A percentile compares a stretch with the other conserved stretches of the same genome.
Evolutionary conservation across 2,888 invertebrate genomes (phyloP).

Genomic region (Ectemnius continuus): DNA sequence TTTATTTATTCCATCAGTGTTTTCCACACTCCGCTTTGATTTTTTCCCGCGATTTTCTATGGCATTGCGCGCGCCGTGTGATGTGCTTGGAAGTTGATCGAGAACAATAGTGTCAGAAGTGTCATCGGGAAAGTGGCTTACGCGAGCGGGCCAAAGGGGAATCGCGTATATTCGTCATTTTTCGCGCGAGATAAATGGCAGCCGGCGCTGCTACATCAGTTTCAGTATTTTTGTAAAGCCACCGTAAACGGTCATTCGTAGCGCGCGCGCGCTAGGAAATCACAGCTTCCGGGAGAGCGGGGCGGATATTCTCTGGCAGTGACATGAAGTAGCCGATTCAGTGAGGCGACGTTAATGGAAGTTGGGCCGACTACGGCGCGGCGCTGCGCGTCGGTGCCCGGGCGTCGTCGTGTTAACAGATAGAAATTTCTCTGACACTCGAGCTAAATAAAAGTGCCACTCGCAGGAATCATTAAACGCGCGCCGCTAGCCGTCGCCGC

Average conservation of each 20-base stretch:
- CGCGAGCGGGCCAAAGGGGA: too few relatives aligned
- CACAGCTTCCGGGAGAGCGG: slow-evolving; percentile 27
- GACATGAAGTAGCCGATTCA: slow-evolving; percentile 52
- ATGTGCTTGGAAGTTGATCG: too few relatives aligned
- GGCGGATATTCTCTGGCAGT: slow-evolving; percentile 31
- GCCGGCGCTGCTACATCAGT: neutral
- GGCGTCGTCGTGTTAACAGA: too few relatives aligned
- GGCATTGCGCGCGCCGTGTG: too few relatives aligned
- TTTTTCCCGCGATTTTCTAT: too few relatives aligned
- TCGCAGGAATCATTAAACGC: slow-evolving; percentile 30
- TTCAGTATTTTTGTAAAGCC: slow-evolving; percentile 30
- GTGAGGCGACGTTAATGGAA: slow-evolving; percentile 56
- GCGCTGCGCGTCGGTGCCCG: neutral
- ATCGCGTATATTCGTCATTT: too few relatives aligned
- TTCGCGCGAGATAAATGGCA: neutral
- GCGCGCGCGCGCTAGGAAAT: slow-evolving; percentile 31
- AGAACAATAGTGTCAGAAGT: too few relatives aligned
- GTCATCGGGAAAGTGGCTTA: too few relatives aligned
- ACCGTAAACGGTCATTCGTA: slow-evolving; percentile 33
- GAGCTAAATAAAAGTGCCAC: slow-evolving; percentile 48
- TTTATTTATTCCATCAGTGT: too few relatives aligned
- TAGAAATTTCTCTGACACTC: slow-evolving; percentile 19
- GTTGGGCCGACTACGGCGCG: neutral
- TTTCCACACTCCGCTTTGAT: too few relatives aligned
- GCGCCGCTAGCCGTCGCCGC: too few relatives aligned